Evolutionary conservation across 2,797 vertebrate species (phyloP).

Genomic region (Galaxias olidus): DNA sequence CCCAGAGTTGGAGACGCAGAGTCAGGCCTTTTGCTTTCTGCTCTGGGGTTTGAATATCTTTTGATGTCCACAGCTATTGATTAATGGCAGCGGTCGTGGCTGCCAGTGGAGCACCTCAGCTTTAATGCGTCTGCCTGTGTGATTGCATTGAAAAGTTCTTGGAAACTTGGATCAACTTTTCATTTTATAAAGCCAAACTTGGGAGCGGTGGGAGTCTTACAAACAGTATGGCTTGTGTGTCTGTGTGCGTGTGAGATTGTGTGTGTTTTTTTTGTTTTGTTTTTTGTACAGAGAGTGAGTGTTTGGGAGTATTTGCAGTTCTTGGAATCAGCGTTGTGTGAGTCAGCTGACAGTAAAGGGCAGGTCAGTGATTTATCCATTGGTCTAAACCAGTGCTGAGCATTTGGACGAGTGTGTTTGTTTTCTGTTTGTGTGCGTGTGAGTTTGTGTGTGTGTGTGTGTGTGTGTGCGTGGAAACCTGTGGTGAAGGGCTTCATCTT

Average conservation of each 20-base stretch:
- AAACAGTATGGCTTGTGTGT: conserved; percentile 12
- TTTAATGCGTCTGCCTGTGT: conserved; percentile 9
- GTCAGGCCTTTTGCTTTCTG: not conserved
- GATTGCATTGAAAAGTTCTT: conserved; percentile 17
- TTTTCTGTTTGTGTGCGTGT: conserved; percentile 11
- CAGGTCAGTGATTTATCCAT: conserved; percentile 1
- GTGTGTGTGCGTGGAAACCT: conserved; percentile 2
- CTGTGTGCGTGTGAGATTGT: conserved; percentile 4
- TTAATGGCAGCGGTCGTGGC: not conserved
- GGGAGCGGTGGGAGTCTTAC: conserved; percentile 18
- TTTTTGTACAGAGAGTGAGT: not conserved
- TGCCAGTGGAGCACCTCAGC: conserved; percentile 4
- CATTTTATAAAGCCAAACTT: conserved; percentile 5
- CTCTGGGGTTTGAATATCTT: not conserved
- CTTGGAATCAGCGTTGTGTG: not conserved
- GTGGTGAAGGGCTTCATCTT: not conserved
- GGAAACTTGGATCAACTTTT: conserved; percentile 36
- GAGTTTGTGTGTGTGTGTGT: conserved; percentile 21
- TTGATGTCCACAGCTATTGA: not conserved
- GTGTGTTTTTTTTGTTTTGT: too few relatives aligned
- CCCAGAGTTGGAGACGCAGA: conserved; percentile 8
- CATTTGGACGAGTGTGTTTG: conserved; percentile 12
- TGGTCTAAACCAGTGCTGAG: not conserved
- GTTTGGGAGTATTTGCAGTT: conserved; percentile 18
- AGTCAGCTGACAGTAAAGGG: not conserved